Evolutionary conservation across 2,888 invertebrate genomes (phyloP), one percentile per base, ranked within the genome.

Genomic region (Lycocerus yunnanus): DNA sequence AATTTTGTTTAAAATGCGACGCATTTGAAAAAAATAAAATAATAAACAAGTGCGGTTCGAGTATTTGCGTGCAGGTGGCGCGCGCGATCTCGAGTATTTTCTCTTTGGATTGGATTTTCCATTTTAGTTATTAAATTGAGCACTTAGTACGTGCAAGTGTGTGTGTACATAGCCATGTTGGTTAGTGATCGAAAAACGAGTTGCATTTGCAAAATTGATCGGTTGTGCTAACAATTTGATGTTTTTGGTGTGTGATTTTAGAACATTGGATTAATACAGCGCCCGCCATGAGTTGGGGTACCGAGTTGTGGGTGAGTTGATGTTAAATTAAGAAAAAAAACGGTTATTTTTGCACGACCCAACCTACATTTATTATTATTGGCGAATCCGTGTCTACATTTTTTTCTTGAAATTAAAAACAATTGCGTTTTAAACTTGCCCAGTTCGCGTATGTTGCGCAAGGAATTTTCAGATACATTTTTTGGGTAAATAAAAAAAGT

Each of bases 201-300:
- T 77, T 82, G 81, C 81, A 81, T 80, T 79, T 78, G 78, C 78
- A 79, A 78, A 78, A 80, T 66, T 66, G 3, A 60, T 66, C 15
- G 76, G 78, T 79, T 78, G 16, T 74, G 71, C 78, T 78, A 72
- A 75, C 77, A 78, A 75, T 79, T 80, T 71, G 78, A 79, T 80
- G 81, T 81, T 76, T 43, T 80, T 73, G 73, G 82, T 82, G 81
- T 80, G 78, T 80, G 80, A 79, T 80, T 79, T 78, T 79, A 75
- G 43, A 80, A 80, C 80, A 81, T 83, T 77, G 79, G 79, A 79
- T 79, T 78, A 75, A 59, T 60, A 58, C 16, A 77, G 68, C 83
- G 82, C 82, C 82, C 84, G 86, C 82, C 82, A 87, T 87, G 87
- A 88, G 87, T 84, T 88, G 88, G 88, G 88, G 88, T 80, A 87